These are phyloP conservation scores for Albula goreensis DNA, from an alignment of 2,113 vertebrate species.

Conservation along the genomic window DNA sequence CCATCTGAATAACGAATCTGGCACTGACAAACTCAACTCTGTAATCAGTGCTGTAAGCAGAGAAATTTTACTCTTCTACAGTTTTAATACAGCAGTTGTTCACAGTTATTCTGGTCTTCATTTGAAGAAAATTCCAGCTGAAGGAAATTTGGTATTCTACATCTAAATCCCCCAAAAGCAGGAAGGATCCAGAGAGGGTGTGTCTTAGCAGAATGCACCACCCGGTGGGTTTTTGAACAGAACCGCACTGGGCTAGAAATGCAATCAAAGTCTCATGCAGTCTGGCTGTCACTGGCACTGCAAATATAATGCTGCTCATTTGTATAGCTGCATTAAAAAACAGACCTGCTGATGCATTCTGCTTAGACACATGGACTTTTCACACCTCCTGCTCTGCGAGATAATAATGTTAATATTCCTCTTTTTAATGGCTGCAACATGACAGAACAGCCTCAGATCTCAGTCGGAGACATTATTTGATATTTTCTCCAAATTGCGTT, in stretches of 20 bases:
- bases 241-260: background rate
- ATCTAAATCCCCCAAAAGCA: conserved; percentile 1
- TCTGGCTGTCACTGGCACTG: conserved; percentile 3
- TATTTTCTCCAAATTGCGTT: background rate
- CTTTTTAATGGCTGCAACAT: background rate
- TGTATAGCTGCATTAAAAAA: conserved; percentile 4
- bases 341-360: conserved; percentile 11
- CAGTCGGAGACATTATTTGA: background rate
- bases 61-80: background rate
- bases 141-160: background rate
- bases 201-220: conserved; percentile 2
- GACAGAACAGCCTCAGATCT: background rate
- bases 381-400: background rate
- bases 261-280: background rate
- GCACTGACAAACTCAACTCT: background rate
- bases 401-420: background rate
- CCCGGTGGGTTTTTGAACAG: background rate
- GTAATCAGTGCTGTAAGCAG: background rate
- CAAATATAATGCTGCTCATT: conserved; percentile 7
- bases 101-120: background rate
- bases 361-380: conserved; percentile 7
- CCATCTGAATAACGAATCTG: background rate
- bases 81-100: background rate
- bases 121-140: background rate
- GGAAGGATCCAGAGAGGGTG: background rate